A percentile compares a stretch with the other conserved stretches of the same genome.
phyloP scores from a whole-genome alignment of 2,113 vertebrate species.

The Sorex fumeus region DNA sequence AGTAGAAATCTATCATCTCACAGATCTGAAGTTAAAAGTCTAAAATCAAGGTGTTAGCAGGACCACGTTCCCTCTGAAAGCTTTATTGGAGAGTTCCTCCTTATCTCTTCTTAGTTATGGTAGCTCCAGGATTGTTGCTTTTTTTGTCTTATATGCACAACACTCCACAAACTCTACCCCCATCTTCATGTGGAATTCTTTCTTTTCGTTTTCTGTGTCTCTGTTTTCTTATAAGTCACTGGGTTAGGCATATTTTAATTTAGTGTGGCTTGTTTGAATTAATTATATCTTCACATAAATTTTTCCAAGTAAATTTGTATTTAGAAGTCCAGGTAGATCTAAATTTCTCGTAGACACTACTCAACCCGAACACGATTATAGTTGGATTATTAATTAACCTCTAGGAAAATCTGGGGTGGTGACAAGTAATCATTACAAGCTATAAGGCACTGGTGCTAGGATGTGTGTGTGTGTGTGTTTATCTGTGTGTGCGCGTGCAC shows the following conservation, averaged over 20 bases:
- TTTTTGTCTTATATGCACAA: not conserved
- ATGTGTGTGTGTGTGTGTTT: no score
- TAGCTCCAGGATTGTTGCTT: not conserved
- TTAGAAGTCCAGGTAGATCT: not conserved
- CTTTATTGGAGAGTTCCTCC: not conserved
- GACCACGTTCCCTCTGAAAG: not conserved
- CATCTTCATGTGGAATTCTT: not conserved
- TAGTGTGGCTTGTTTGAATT: constrained; percentile 35
- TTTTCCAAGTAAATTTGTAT: constrained; percentile 41
- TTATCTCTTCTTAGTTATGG: not conserved
- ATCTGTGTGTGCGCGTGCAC: not conserved
- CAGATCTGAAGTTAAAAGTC: constrained; percentile 6
- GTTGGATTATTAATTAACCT: not conserved
- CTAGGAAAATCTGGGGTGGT: constrained; percentile 7
- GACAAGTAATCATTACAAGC: not conserved
- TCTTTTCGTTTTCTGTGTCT: not conserved
- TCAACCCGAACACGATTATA: not conserved
- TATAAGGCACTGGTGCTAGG: not conserved
- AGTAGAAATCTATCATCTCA: constrained; percentile 45
- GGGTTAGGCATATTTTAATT: not conserved
- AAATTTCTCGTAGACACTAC: constrained; percentile 8
- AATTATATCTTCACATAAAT: constrained; percentile 21
- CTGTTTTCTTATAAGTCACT: constrained; percentile 36
- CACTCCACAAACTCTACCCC: not conserved
- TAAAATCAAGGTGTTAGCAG: constrained; percentile 10